Conservation (phyloP, 2,888 invertebrate genomes). For the Leistus spinibarbis region DNA sequence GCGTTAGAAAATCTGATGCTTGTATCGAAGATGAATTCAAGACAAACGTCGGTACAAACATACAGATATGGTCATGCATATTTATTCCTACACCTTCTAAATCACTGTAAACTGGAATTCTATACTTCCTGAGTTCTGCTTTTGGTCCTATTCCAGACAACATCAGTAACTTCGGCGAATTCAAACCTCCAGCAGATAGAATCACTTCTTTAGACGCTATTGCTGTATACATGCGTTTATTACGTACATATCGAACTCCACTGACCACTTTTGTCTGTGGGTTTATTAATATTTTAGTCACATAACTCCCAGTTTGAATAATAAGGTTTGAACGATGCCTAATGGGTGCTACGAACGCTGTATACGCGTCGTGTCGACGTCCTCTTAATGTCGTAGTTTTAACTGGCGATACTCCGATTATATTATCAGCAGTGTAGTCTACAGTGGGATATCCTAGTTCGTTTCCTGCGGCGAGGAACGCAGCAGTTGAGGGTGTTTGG, state of each 20-base stretch:
- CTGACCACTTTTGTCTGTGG: constrained; percentile 62
- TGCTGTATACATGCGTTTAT: constrained; percentile 60
- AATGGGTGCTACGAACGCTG: constrained; percentile 69
- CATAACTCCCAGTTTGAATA: constrained; percentile 65
- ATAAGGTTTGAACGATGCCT: constrained; percentile 66
- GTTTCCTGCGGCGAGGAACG: constrained; percentile 58
- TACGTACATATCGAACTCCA: constrained; percentile 66
- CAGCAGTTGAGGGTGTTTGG: constrained; percentile 43
- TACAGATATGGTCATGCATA: constrained; percentile 72
- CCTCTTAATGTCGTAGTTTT: constrained; percentile 71
- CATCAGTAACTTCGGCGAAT: constrained; percentile 79
- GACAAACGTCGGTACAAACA: constrained; percentile 56
- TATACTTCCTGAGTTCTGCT: constrained; percentile 62
- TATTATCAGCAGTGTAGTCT: constrained; percentile 68
- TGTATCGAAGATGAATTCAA: constrained; percentile 18
- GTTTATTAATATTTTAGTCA: constrained; percentile 65
- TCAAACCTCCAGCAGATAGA: constrained; percentile 75
- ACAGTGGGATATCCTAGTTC: constrained; percentile 64
- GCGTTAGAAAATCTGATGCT: constrained; percentile 44
- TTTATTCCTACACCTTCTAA: constrained; percentile 68
- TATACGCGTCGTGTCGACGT: constrained; percentile 69
- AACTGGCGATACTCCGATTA: constrained; percentile 66
- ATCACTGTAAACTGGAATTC: constrained; percentile 63
- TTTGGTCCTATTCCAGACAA: constrained; percentile 77
- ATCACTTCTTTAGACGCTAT: constrained; percentile 74